Conservation (phyloP, 2,888 invertebrate species). For the Emmelina monodactyla region DNA sequence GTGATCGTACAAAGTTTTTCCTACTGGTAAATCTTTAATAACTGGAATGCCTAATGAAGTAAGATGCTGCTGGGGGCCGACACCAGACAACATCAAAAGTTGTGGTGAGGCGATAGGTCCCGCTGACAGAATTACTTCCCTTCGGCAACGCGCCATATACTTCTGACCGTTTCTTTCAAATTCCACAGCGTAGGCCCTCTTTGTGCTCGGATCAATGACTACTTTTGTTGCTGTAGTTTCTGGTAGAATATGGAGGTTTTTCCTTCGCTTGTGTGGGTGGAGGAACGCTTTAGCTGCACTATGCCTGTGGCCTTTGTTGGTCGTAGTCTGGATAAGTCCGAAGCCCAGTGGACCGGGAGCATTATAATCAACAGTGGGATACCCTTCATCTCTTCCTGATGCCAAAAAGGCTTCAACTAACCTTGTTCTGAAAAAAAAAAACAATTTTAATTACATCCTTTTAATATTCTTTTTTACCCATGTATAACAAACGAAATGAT, state of each 20-base stretch:
- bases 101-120: constrained; percentile 91
- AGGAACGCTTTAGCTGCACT: constrained; percentile 75
- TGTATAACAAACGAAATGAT: neutral
- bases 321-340: constrained; percentile 57
- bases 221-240: constrained; percentile 48
- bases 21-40: constrained; percentile 71
- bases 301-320: constrained; percentile 69
- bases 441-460: neutral
- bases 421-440: constrained; percentile 43
- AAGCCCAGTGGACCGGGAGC: constrained; percentile 69
- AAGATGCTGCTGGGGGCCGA: constrained; percentile 67
- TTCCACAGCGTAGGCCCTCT: constrained; percentile 74
- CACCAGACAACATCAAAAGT: constrained; percentile 87
- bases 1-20: constrained; percentile 71
- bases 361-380: constrained; percentile 69
- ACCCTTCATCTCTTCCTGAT: constrained; percentile 66
- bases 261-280: constrained; percentile 66
- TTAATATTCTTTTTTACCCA: neutral
- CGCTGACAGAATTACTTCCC: constrained; percentile 85
- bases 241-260: constrained; percentile 67
- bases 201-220: constrained; percentile 59
- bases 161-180: constrained; percentile 64
- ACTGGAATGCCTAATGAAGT: constrained; percentile 66
- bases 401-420: constrained; percentile 64
- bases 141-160: constrained; percentile 67